Evolutionary conservation across 2,113 vertebrate genomes (phyloP), one percentile per base, ranked within the genome.

Genomic region (Caloenas nicobarica): DNA sequence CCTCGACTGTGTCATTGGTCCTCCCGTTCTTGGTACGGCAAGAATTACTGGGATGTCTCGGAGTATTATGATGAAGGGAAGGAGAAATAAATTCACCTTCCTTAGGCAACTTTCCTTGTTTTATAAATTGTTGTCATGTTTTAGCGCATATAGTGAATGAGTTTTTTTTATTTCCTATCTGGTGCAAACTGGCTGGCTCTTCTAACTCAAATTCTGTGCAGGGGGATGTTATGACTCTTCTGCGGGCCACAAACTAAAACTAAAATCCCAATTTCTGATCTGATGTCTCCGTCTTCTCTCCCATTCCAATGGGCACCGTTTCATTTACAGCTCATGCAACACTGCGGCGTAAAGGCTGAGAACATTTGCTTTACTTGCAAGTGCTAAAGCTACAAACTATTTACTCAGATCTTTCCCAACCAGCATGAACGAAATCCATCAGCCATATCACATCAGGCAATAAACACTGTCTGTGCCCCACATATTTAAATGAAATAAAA

Each of bases 11-110:
- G 18, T 29, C 54, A 16, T 0, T 0, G 4, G 51, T 16, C 7
- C 17, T 15, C 28, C 7, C 10, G 5, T 0, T 1, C 24, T 26
- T 8, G 31, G n/a, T 6, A 36, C 0, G 5, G 80, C 0, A 7
- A 62, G 68, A 88, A 73, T 33, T 44, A 56, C 88, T 7, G 19
- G 13, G 31, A 79, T 46, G 44, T 46, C 44, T 46, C 44, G 4
- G 44, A 1, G 1, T 2, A 38, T 2, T 36, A 9, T 9, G 28
- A 26, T 4, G 54, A 77, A 80, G 36, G 36, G 25, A 57, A 86
- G 42, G n/a, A 87, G 42, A 60, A 91, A 89, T 44, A 56, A 72
- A 70, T 56, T 5, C 79, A 23, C 48, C 65, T 44, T 89, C 83
- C 89, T 9, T 7, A 24, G 71, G 66, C n/a, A 64, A 11, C 26